These are phyloP conservation scores for Drosophila ezoana DNA, from an alignment of 2,888 invertebrate genomes.

Conservation along the genomic window DNA sequence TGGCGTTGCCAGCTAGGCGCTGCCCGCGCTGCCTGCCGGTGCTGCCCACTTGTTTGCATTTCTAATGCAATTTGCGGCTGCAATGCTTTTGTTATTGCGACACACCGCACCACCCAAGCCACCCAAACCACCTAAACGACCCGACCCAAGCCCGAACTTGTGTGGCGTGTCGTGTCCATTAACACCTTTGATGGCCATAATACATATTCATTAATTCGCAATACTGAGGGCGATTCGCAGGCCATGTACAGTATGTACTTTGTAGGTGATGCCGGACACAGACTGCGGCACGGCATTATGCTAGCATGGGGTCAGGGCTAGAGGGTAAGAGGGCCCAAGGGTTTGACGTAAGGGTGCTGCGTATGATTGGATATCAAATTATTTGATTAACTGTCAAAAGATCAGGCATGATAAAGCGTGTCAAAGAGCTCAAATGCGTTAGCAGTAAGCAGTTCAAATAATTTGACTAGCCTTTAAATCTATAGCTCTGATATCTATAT, in stretches of 20 bases:
- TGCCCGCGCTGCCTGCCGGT: constrained; percentile 7
- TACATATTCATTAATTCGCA: constrained; percentile 78
- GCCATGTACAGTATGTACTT: constrained; percentile 12
- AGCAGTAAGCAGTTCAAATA: neutral
- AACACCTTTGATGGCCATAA: constrained; percentile 79
- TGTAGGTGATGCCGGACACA: constrained; percentile 16
- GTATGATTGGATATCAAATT: constrained; percentile 34
- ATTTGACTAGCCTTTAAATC: neutral
- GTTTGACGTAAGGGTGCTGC: constrained; percentile 17
- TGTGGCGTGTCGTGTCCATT: constrained; percentile 81
- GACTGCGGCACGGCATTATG: neutral
- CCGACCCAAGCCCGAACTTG: constrained; percentile 49
- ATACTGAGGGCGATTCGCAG: constrained; percentile 47
- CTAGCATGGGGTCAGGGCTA: neutral
- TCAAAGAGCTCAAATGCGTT: neutral
- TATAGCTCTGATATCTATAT: too few species aligned
- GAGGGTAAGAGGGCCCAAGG: neutral
- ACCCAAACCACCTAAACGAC: neutral
- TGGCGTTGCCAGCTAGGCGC: constrained; percentile 14
- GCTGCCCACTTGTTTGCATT: constrained; percentile 73
- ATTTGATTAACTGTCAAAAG: constrained; percentile 47
- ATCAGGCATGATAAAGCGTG: constrained; percentile 22
- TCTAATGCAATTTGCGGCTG: constrained; percentile 79
- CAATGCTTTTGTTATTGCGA: constrained; percentile 71
- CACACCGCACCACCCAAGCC: constrained; percentile 15